Evolutionary conservation across 2,888 invertebrate species (phyloP).

Genomic region (Catocala sponsa): DNA sequence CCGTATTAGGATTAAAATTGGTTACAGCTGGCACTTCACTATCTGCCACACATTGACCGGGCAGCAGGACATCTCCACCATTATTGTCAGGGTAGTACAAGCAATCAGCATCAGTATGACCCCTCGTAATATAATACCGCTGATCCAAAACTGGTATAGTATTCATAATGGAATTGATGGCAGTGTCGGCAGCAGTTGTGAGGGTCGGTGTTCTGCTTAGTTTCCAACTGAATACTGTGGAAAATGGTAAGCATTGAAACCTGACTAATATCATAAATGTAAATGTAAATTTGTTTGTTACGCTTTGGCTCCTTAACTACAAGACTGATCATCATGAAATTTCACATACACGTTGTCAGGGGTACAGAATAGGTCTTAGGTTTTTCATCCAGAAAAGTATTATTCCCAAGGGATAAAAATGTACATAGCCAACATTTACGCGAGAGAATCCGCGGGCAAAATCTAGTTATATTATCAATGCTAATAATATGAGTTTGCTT

Average conservation of each 20-base stretch:
- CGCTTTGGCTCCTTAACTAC: background rate
- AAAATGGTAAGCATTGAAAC: background rate
- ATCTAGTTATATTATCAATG: no score
- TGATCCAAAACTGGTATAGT: conserved; percentile 65
- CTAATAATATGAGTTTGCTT: no score
- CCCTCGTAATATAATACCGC: conserved; percentile 63
- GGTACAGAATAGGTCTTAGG: no score
- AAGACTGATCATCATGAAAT: no score
- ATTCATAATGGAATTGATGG: conserved; percentile 58
- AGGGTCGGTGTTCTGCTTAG: conserved; percentile 63
- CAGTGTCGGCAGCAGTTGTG: conserved; percentile 35
- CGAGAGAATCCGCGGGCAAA: no score
- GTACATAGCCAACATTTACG: no score
- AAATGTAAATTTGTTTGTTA: no score
- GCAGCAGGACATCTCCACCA: conserved; percentile 71
- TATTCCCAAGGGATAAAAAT: no score
- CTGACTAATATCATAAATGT: no score
- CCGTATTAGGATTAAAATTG: conserved; percentile 60
- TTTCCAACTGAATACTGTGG: conserved; percentile 74
- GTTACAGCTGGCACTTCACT: conserved; percentile 54
- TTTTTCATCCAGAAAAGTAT: no score
- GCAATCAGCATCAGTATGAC: conserved; percentile 68
- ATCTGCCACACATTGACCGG: conserved; percentile 67
- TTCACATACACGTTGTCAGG: no score
- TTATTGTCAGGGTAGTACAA: conserved; percentile 77